Percentiles rank a stretch among this genome's conserved stretches.
phyloP scores from a whole-genome alignment of 1,140 invertebrate species.

The Drosophila paulistorum region DNA sequence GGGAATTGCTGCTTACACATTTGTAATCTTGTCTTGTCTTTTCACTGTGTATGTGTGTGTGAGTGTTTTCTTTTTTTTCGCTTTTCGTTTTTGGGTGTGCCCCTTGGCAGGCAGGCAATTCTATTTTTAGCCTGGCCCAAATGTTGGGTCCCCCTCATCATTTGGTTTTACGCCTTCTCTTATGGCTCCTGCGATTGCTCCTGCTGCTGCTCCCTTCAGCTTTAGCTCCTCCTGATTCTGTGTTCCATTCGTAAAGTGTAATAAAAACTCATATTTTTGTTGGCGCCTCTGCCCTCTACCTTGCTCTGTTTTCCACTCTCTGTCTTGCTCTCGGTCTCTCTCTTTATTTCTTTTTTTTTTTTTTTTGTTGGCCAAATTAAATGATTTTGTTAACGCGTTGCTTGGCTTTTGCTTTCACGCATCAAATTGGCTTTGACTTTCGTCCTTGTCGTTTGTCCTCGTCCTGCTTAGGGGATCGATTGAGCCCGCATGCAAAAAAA shows the following conservation, averaged over 20 bases:
- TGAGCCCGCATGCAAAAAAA: conserved; percentile 13
- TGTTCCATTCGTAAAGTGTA: conserved; percentile 49
- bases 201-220: conserved; percentile 14
- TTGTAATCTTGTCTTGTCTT: conserved; percentile 79
- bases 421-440: conserved; percentile 45
- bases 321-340: neutral
- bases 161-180: conserved; percentile 50
- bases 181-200: conserved; percentile 24
- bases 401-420: conserved; percentile 59
- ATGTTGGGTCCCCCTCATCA: conserved; percentile 6
- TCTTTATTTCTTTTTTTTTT: conserved; percentile 9
- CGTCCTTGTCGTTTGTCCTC: conserved; percentile 16
- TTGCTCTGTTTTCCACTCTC: conserved; percentile 8
- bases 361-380: conserved; percentile 59
- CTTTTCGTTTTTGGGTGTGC: conserved; percentile 68
- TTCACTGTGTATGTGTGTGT: conserved; percentile 9
- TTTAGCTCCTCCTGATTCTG: neutral
- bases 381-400: conserved; percentile 76
- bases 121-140: conserved; percentile 67
- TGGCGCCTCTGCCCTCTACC: conserved; percentile 32
- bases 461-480: conserved; percentile 55
- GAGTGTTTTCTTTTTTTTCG: conserved; percentile 30
- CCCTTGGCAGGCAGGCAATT: conserved; percentile 70
- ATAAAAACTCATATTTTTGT: conserved; percentile 78
- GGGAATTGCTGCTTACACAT: conserved; percentile 80